Percentiles rank a stretch among this genome's conserved stretches.
These are phyloP conservation scores for Battus philenor DNA, from an alignment of 1,140 invertebrate species.

Conservation along the genomic window DNA sequence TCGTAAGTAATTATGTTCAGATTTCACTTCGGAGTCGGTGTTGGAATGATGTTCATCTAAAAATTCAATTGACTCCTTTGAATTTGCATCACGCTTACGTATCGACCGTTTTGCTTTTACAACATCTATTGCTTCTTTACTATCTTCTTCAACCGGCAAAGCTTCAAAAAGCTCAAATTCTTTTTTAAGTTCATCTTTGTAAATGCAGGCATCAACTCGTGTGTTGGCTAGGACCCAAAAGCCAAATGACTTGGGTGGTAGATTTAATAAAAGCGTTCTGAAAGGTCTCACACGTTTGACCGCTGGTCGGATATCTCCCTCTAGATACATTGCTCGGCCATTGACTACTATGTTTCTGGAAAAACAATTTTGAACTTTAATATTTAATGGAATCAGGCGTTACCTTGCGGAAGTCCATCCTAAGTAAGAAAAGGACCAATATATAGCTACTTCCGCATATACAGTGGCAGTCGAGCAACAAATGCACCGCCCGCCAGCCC, in stretches of 20 bases:
- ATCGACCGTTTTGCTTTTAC: slow-evolving; percentile 27
- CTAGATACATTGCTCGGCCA: slow-evolving; percentile 63
- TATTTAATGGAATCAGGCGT: no score
- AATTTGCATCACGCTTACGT: slow-evolving; percentile 8
- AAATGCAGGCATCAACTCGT: slow-evolving; percentile 64
- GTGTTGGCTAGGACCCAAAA: slow-evolving; percentile 78
- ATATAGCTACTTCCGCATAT: no score
- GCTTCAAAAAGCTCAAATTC: slow-evolving; percentile 25
- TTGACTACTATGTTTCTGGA: slow-evolving; percentile 76
- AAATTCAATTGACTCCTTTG: neutral
- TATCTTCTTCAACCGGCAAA: slow-evolving; percentile 14
- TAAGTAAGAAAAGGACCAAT: no score
- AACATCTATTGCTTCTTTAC: slow-evolving; percentile 19
- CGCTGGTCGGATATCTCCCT: slow-evolving; percentile 69
- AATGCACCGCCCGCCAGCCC: no score
- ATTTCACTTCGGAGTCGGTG: slow-evolving; percentile 1
- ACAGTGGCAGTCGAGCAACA: no score
- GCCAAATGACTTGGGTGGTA: slow-evolving; percentile 76
- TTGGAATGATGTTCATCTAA: slow-evolving; percentile 12
- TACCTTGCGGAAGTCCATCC: no score
- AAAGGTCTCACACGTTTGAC: slow-evolving; percentile 60
- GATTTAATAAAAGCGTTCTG: slow-evolving; percentile 62
- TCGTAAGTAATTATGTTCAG: slow-evolving; percentile 21
- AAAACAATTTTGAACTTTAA: no score
- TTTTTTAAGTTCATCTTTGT: slow-evolving; percentile 22